Percentiles rank a stretch among this genome's conserved stretches.
These are phyloP conservation scores for Sesia bembeciformis DNA, from an alignment of 2,888 invertebrate genomes.

Conservation along the genomic window DNA sequence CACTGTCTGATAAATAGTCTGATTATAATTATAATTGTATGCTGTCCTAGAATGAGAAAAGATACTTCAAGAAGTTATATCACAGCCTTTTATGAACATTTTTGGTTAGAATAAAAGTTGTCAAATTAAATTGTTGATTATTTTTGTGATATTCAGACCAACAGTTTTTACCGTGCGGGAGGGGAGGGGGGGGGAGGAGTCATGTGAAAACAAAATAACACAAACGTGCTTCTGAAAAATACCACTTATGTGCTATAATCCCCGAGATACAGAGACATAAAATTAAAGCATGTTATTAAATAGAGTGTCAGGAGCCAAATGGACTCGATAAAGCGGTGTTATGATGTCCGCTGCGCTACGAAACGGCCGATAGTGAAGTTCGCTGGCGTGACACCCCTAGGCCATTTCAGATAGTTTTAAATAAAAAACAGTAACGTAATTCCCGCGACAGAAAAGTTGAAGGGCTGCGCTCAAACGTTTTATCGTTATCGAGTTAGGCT, in stretches of 20 bases:
- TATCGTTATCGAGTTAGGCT: slow-evolving; percentile 43
- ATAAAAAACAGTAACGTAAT: background rate
- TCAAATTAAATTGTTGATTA: too few species aligned
- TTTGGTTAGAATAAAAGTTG: too few species aligned
- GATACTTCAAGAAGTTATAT: too few species aligned
- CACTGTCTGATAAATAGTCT: too few species aligned
- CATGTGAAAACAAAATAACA: background rate
- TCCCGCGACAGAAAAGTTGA: slow-evolving; percentile 1
- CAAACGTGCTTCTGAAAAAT: slow-evolving; percentile 24
- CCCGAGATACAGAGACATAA: slow-evolving; percentile 56
- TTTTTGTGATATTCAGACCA: too few species aligned
- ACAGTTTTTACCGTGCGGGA: too few species aligned
- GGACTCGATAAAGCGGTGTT: slow-evolving; percentile 55
- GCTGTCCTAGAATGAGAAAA: too few species aligned
- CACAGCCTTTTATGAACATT: too few species aligned
- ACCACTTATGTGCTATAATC: slow-evolving; percentile 50
- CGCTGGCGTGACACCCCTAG: background rate
- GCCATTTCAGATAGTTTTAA: background rate
- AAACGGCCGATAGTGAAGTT: slow-evolving; percentile 11
- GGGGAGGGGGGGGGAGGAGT: too few species aligned
- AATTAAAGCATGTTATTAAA: slow-evolving; percentile 67
- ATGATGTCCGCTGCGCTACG: slow-evolving; percentile 40
- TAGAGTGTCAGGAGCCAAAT: slow-evolving; percentile 61
- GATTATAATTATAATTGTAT: too few species aligned
- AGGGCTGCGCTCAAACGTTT: slow-evolving; percentile 18